Base-by-base conservation (phyloP, 2,113 vertebrate species). In the Amphiprion percula region DNA sequence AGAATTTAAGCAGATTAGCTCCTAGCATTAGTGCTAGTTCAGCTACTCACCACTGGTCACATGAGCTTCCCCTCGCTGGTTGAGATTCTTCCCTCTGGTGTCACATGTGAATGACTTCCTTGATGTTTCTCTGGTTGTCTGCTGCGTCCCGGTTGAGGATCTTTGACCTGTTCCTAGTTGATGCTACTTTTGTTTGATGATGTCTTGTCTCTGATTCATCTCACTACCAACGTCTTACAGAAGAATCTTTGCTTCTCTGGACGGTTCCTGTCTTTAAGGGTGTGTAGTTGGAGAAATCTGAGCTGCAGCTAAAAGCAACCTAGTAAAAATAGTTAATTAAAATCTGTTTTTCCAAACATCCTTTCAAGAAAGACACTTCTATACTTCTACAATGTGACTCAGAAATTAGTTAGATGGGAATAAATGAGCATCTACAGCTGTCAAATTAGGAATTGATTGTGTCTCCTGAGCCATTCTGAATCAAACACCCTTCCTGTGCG, bases 401-500 rank as follows among this genome's bases (percentile, higher is more conserved):
- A n/a, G 63, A 68, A 52, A 62, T 14, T 9, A 50, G 19, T 5
- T 61, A 54, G 8, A 37, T 8, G 33, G 7, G 33, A 8, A 9
- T 37, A 10, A 37, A 63, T 0, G 1, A 1, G 16, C 58, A 5
- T 41, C 14, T 70, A 41, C 60, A 72, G 30, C 49, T 21, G 50
- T 67, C 71, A 75, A 30, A 46, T 77, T 28, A 52, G 54, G 37
- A 54, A 49, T 24, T 44, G 39, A 7, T 70, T 44, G 21, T 61
- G 46, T 67, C 55, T 58, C 41, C 41, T n/a, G 56, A 59, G 65
- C 26, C 24, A 4, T 46, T 69, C 41, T 70, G 33, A 50, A 47
- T 71, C 72, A 82, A 74, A 68, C 59, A 50, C 46, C 47, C 77
- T 50, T 23, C 19, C 49, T 63, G 72, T 79, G 28, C 17, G n/a